phyloP scores from a whole-genome alignment of 2,113 vertebrate genomes.

The Rattus rattus region DNA sequence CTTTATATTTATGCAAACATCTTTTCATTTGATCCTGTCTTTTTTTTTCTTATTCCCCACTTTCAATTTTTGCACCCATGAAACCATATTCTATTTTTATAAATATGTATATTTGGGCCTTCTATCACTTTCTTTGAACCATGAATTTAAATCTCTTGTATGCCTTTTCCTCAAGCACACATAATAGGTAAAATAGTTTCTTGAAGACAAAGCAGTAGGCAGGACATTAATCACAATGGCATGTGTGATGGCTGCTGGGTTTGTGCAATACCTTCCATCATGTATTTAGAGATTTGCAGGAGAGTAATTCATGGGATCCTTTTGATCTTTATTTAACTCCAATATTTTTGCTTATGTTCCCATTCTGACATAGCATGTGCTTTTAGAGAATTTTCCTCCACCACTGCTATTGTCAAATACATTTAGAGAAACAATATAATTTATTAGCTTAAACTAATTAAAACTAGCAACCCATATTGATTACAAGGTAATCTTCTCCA shows the following conservation, averaged over 20 bases:
- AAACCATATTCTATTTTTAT: neutral
- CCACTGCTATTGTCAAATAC: neutral
- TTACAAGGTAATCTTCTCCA: neutral
- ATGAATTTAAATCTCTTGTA: slow-evolving; percentile 18
- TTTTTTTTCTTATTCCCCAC: neutral
- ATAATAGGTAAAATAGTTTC: slow-evolving; percentile 27
- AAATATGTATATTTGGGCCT: neutral
- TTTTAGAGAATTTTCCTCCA: slow-evolving; percentile 40
- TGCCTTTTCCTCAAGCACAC: neutral
- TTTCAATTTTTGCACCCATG: neutral
- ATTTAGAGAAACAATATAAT: neutral
- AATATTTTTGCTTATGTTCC: slow-evolving; percentile 45
- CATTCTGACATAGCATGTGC: neutral
- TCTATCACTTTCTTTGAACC: neutral
- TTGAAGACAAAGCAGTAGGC: slow-evolving; percentile 13
- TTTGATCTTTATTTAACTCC: slow-evolving; percentile 54
- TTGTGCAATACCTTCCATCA: slow-evolving; percentile 38
- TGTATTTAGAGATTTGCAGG: slow-evolving; percentile 45
- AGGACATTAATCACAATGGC: slow-evolving; percentile 35
- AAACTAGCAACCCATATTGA: neutral
- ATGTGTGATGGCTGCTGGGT: neutral
- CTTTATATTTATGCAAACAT: neutral
- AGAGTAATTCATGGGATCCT: slow-evolving; percentile 28
- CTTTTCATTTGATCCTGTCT: neutral
- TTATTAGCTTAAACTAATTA: slow-evolving; percentile 17